These are phyloP conservation scores for Homarus gammarus DNA, from an alignment of 2,888 invertebrate species.

Conservation along the genomic window DNA sequence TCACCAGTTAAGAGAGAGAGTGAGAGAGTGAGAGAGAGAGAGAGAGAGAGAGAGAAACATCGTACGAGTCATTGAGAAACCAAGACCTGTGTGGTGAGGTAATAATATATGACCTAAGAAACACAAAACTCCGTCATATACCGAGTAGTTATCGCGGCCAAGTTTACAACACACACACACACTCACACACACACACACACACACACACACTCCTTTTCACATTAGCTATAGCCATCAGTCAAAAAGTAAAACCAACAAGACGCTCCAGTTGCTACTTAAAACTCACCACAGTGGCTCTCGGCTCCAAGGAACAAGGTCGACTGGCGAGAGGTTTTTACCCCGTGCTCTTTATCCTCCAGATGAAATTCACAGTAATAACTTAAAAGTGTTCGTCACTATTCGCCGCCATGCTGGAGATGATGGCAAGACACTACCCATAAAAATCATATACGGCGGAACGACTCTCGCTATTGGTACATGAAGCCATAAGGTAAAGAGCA, in stretches of 20 bases:
- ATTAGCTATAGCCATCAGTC: constrained; percentile 32
- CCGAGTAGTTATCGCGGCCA: too few species aligned
- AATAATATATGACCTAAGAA: too few species aligned
- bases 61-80: too few species aligned
- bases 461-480: constrained; percentile 51
- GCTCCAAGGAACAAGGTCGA: neutral
- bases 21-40: too few species aligned
- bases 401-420: constrained; percentile 35
- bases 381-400: constrained; percentile 58
- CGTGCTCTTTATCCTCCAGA: constrained; percentile 16
- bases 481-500: constrained; percentile 58
- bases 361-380: constrained; percentile 63
- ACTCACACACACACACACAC: constrained; percentile 34
- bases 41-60: too few species aligned
- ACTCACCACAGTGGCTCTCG: too few species aligned
- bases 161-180: constrained; percentile 21
- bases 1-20: too few species aligned
- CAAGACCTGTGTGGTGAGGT: too few species aligned
- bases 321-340: constrained; percentile 2
- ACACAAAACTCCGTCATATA: too few species aligned
- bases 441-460: constrained; percentile 58
- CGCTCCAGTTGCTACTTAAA: too few species aligned
- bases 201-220: constrained; percentile 19
- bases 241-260: neutral
- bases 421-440: constrained; percentile 52